phyloP scores from a whole-genome alignment of 2,888 invertebrate genomes.

The Cheilosia scutellata region DNA sequence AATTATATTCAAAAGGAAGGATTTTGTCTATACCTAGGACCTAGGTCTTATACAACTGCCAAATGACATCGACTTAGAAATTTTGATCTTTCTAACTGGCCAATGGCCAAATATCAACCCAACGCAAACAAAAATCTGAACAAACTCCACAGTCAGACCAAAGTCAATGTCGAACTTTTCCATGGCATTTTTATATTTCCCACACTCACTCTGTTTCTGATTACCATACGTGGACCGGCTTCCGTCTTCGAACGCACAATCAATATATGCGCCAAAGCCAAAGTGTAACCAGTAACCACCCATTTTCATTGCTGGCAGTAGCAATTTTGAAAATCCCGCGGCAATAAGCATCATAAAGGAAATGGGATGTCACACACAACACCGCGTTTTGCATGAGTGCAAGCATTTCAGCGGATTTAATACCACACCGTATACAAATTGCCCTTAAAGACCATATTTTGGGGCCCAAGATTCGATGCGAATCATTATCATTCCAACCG shows the following conservation, averaged over 20 bases:
- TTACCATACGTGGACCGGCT: background rate
- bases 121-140: no score
- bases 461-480: constrained; percentile 7
- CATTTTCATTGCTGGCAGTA: constrained; percentile 27
- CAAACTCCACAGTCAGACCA: no score
- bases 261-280: background rate
- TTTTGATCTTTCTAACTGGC: no score
- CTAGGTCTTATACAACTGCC: no score
- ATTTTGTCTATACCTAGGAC: no score
- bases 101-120: no score
- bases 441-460: constrained; percentile 61
- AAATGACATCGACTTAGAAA: no score
- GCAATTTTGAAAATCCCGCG: constrained; percentile 39
- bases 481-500: constrained; percentile 33
- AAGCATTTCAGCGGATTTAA: constrained; percentile 17
- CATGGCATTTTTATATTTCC: no score
- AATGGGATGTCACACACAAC: constrained; percentile 41
- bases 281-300: constrained; percentile 2
- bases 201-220: no score
- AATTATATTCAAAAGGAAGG: no score
- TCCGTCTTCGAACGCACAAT: background rate
- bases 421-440: constrained; percentile 49
- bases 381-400: background rate
- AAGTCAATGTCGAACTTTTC: no score
- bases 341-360: constrained; percentile 26